Conservation (phyloP, 2,113 vertebrate species). For the Nothoprocta perdicaria region DNA sequence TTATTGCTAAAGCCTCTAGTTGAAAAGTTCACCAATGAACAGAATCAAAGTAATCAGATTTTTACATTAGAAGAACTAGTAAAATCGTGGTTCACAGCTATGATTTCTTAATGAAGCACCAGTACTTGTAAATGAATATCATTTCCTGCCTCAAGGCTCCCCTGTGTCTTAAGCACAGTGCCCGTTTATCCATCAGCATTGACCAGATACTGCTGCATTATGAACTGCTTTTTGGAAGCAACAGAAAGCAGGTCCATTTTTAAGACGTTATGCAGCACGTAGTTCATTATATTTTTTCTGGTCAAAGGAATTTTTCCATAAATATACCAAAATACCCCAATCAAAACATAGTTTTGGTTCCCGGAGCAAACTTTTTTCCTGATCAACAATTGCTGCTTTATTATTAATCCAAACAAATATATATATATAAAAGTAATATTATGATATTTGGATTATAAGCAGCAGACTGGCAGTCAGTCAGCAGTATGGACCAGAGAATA, state of each 20-base stretch:
- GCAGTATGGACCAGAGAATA: background rate
- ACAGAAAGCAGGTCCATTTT: constrained; percentile 1
- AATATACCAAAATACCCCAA: constrained; percentile 33
- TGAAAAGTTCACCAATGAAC: constrained; percentile 62
- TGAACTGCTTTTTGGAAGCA: constrained; percentile 24
- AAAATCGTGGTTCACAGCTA: constrained; percentile 66
- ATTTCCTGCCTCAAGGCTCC: constrained; percentile 55
- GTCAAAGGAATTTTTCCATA: constrained; percentile 40
- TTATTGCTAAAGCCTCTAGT: constrained; percentile 59
- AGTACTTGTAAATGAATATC: constrained; percentile 55
- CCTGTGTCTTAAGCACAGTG: constrained; percentile 18
- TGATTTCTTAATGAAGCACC: constrained; percentile 60
- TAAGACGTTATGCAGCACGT: constrained; percentile 8
- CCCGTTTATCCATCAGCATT: constrained; percentile 13
- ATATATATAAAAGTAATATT: background rate
- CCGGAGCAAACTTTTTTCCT: background rate
- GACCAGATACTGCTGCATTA: constrained; percentile 42
- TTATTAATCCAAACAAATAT: constrained; percentile 22
- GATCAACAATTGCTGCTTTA: constrained; percentile 16
- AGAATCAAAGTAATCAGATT: constrained; percentile 70
- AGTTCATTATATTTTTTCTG: constrained; percentile 45
- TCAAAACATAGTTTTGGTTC: constrained; percentile 42
- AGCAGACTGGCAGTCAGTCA: background rate
- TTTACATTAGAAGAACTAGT: constrained; percentile 58
- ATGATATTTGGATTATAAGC: constrained; percentile 1